These are phyloP conservation scores for Armadillidium nasatum DNA, from an alignment of 1,140 invertebrate genomes.

Conservation along the genomic window DNA sequence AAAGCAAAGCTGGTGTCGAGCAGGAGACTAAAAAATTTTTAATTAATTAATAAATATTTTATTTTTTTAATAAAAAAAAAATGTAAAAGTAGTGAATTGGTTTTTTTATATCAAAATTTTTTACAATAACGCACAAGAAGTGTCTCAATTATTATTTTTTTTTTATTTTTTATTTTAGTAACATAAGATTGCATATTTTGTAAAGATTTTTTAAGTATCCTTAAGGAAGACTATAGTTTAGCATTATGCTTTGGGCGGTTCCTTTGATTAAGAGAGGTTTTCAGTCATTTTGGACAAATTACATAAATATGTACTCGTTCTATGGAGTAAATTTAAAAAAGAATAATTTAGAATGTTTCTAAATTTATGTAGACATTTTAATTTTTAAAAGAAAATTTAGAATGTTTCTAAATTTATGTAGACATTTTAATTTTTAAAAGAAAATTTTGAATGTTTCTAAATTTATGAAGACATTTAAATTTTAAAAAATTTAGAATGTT, in stretches of 20 bases:
- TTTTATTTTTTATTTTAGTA: not conserved
- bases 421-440: too few species aligned
- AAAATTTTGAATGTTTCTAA: too few species aligned
- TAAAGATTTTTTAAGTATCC: not conserved
- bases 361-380: too few species aligned
- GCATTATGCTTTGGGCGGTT: not conserved
- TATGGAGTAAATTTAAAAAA: too few species aligned
- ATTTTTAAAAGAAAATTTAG: too few species aligned
- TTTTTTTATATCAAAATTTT: not conserved
- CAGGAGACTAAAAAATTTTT: not conserved
- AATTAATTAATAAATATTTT: not conserved
- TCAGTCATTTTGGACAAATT: too few species aligned
- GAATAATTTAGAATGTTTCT: too few species aligned
- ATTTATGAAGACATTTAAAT: too few species aligned
- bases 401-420: too few species aligned
- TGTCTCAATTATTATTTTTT: not conserved
- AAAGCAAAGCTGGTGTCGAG: not conserved
- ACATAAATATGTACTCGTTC: too few species aligned
- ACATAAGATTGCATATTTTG: not conserved
- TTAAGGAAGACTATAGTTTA: not conserved
- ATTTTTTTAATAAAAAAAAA: not conserved
- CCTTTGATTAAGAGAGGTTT: not conserved
- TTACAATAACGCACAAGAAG: conserved; percentile 1
- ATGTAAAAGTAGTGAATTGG: not conserved
- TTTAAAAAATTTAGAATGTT: too few species aligned